Percentiles rank a stretch among this genome's conserved stretches.
Conservation (phyloP, 2,888 invertebrate species). For the Cephus spinipes region DNA sequence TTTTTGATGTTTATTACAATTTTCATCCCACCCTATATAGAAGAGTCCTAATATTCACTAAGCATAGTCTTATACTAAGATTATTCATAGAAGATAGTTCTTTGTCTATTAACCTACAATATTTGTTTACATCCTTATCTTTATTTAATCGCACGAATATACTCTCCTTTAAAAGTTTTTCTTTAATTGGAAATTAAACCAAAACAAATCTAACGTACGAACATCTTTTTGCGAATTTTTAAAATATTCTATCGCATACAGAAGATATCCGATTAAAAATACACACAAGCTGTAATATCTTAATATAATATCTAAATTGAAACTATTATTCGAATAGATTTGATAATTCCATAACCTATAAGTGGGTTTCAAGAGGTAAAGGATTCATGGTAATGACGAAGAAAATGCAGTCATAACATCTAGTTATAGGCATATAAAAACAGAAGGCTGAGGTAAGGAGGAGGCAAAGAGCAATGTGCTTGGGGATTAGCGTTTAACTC, state of each 20-base stretch:
- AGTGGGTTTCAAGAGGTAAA: constrained; percentile 8
- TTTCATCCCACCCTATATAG: not conserved
- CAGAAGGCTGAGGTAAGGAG: not conserved
- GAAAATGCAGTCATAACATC: constrained; percentile 42
- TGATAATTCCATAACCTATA: not conserved
- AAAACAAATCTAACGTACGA: too few relatives aligned
- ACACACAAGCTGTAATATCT: not conserved
- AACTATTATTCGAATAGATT: not conserved
- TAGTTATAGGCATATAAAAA: not conserved
- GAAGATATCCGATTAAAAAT: too few relatives aligned
- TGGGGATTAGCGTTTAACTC: not conserved
- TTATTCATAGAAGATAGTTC: too few relatives aligned
- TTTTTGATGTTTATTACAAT: not conserved
- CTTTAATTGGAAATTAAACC: too few relatives aligned
- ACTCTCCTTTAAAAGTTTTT: too few relatives aligned
- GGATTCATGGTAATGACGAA: constrained; percentile 36
- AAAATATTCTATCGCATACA: not conserved
- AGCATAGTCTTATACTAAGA: too few relatives aligned
- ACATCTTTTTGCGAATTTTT: not conserved
- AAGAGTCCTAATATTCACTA: too few relatives aligned
- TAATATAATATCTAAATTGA: not conserved
- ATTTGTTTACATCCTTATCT: too few relatives aligned
- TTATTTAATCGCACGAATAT: too few relatives aligned
- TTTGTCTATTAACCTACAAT: too few relatives aligned
- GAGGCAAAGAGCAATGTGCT: not conserved